phyloP scores from a whole-genome alignment of 1,140 invertebrate species.

The Charaxes varanes region DNA sequence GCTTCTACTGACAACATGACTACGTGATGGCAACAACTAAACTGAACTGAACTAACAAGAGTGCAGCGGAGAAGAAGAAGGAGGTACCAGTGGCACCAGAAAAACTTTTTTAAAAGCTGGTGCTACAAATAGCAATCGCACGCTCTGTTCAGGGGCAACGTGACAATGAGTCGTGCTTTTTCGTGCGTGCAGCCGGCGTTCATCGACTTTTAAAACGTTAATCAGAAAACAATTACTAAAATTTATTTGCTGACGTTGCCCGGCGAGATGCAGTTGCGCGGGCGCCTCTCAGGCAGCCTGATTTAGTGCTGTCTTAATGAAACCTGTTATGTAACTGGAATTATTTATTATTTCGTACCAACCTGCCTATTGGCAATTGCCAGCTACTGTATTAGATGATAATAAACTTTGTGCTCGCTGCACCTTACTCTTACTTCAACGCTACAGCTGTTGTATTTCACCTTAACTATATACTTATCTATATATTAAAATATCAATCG shows the following conservation, averaged over 20 bases:
- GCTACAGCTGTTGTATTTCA: background rate
- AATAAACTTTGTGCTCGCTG: slow-evolving; percentile 50
- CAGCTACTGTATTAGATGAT: slow-evolving; percentile 60
- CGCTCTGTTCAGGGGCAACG: too few relatives aligned
- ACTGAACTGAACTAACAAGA: too few relatives aligned
- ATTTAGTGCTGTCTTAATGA: slow-evolving; percentile 65
- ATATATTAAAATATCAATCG: too few relatives aligned
- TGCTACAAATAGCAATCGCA: too few relatives aligned
- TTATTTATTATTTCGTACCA: slow-evolving; percentile 65
- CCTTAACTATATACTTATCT: background rate
- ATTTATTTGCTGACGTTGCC: slow-evolving; percentile 9
- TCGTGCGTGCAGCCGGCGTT: too few relatives aligned
- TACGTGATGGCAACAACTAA: too few relatives aligned
- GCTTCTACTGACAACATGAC: too few relatives aligned
- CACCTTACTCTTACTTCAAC: slow-evolving; percentile 11
- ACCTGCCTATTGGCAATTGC: slow-evolving; percentile 42
- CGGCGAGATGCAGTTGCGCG: slow-evolving; percentile 18
- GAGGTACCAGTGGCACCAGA: too few relatives aligned
- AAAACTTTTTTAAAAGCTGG: too few relatives aligned
- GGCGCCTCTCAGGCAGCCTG: slow-evolving; percentile 50
- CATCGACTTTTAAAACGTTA: too few relatives aligned
- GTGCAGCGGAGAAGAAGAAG: too few relatives aligned
- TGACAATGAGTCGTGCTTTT: too few relatives aligned
- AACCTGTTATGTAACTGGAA: slow-evolving; percentile 67
- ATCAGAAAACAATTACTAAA: background rate